Percentiles rank a stretch among this genome's conserved stretches.
phyloP scores from a whole-genome alignment of 2,888 invertebrate species.

The Acanthosepion esculentum region DNA sequence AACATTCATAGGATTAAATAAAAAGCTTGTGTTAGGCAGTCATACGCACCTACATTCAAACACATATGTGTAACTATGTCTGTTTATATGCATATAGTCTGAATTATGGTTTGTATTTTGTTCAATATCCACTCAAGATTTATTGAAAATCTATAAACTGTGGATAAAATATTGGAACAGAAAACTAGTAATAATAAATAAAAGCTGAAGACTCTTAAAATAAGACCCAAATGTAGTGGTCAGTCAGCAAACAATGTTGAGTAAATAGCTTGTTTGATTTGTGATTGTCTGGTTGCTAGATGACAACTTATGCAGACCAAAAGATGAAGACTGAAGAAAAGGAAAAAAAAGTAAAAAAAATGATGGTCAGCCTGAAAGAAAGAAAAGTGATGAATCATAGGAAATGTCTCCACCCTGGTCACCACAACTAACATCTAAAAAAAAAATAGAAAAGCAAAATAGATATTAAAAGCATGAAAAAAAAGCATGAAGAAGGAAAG shows the following conservation, averaged over 20 bases:
- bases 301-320: neutral
- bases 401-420: neutral
- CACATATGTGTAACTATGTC: neutral
- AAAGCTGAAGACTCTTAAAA: neutral
- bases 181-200: constrained; percentile 22
- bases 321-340: neutral
- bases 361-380: neutral
- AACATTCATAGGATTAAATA: too few species aligned
- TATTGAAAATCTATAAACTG: neutral
- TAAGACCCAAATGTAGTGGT: neutral
- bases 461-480: neutral
- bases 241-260: constrained; percentile 15
- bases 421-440: neutral
- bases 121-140: neutral
- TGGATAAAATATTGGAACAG: constrained; percentile 9
- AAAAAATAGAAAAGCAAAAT: neutral
- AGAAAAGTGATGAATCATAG: neutral
- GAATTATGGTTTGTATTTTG: constrained; percentile 6
- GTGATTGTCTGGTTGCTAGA: constrained; percentile 17
- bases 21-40: neutral
- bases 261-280: neutral
- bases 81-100: neutral
- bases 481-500: too few species aligned
- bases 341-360: neutral
- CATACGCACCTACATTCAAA: too few species aligned